Conservation (phyloP, 2,888 invertebrate genomes). For the Gasteruption jaculator region DNA sequence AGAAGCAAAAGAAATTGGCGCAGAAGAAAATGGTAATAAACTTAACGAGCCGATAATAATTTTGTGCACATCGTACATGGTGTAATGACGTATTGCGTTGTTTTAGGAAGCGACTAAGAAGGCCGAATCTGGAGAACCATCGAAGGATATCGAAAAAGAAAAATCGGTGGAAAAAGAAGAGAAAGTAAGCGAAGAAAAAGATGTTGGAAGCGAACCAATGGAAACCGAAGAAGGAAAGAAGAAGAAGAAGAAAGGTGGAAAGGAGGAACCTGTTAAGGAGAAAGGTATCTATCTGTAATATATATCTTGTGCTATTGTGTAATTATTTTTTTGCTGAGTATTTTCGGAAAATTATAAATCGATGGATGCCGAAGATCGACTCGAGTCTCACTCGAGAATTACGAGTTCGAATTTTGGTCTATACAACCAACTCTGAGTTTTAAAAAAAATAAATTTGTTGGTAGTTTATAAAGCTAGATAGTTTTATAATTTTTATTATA, state of each 20-base stretch:
- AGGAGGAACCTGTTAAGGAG: slow-evolving; percentile 55
- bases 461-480: too few relatives aligned
- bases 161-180: slow-evolving; percentile 22
- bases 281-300: slow-evolving; percentile 31
- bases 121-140: slow-evolving; percentile 44
- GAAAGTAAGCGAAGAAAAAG: slow-evolving; percentile 25
- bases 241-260: slow-evolving; percentile 52
- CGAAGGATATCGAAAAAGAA: slow-evolving; percentile 32
- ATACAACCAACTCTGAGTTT: too few relatives aligned
- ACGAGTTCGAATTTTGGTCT: too few relatives aligned
- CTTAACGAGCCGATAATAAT: background rate
- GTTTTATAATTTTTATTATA: too few relatives aligned
- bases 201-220: slow-evolving; percentile 39
- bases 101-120: slow-evolving; percentile 38
- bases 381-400: too few relatives aligned
- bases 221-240: slow-evolving; percentile 51
- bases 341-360: too few relatives aligned
- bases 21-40: slow-evolving; percentile 59
- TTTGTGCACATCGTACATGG: background rate
- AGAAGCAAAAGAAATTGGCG: slow-evolving; percentile 70
- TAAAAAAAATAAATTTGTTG: background rate
- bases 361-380: too few relatives aligned
- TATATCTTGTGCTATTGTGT: slow-evolving; percentile 11
- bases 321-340: too few relatives aligned
- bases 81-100: too few relatives aligned